These are phyloP conservation scores for Rhizomys pruinosus DNA, from an alignment of 2,113 vertebrate species.

Conservation along the genomic window DNA sequence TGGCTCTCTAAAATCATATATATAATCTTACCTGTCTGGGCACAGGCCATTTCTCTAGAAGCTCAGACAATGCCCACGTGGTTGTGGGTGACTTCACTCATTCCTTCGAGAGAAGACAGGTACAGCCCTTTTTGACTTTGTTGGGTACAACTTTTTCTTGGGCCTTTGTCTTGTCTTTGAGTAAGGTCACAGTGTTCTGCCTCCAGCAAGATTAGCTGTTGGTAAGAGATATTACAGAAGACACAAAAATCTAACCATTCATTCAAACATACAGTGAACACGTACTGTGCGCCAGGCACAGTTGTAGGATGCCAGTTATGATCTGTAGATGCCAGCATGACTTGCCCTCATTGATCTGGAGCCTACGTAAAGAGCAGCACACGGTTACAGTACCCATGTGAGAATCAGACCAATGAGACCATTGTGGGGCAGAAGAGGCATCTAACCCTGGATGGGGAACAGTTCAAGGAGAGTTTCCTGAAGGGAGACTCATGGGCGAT, in stretches of 20 bases:
- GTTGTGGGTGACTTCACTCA: background rate
- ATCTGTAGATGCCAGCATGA: accelerated
- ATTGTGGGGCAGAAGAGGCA: background rate
- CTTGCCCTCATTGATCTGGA: background rate
- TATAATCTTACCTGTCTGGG: background rate
- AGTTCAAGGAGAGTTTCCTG: background rate
- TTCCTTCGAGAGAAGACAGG: background rate
- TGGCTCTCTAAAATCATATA: background rate
- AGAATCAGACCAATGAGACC: background rate
- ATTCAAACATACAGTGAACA: background rate
- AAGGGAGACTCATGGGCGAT: background rate
- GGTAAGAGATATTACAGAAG: background rate
- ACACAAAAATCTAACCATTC: background rate
- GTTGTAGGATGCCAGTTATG: background rate
- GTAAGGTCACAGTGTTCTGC: background rate
- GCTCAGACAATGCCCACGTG: background rate
- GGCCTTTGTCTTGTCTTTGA: constrained; percentile 16
- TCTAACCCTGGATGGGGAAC: background rate
- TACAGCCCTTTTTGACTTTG: background rate
- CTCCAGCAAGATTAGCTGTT: background rate
- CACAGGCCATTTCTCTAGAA: background rate
- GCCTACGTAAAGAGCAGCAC: background rate
- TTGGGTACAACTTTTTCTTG: background rate
- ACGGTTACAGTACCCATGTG: accelerated
- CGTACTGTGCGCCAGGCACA: too few species aligned